Conservation (phyloP, 2,113 vertebrate genomes). For the Mastomys coucha region DNA sequence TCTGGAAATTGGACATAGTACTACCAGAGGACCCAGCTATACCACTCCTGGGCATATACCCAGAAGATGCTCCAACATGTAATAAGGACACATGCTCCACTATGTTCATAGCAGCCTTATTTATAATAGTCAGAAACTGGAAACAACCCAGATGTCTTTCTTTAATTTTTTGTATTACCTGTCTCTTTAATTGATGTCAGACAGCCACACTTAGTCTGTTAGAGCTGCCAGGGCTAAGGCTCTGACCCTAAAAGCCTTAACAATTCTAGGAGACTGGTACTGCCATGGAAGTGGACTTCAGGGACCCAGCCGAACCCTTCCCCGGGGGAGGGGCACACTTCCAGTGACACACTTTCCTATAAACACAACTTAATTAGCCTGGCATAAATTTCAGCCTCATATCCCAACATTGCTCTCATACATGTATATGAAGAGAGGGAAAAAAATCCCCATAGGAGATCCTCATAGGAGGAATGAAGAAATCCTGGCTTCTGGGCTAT, state of each 20-base stretch:
- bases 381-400: background rate
- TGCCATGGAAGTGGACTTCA: background rate
- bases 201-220: background rate
- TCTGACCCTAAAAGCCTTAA: background rate
- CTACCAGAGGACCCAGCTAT: no score
- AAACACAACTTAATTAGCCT: constrained; percentile 37
- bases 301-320: background rate
- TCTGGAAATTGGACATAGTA: no score
- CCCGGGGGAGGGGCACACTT: background rate
- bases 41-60: no score
- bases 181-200: background rate
- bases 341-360: background rate
- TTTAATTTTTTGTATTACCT: background rate
- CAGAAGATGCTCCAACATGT: no score
- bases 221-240: background rate
- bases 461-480: background rate
- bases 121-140: no score
- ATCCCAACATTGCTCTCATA: background rate
- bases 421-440: background rate
- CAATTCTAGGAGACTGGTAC: background rate
- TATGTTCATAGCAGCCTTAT: no score
- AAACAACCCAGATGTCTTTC: no score
- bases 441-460: background rate
- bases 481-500: background rate
- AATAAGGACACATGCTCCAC: no score